phyloP scores from a whole-genome alignment of 2,888 invertebrate species.

The Machimus atricapillus region DNA sequence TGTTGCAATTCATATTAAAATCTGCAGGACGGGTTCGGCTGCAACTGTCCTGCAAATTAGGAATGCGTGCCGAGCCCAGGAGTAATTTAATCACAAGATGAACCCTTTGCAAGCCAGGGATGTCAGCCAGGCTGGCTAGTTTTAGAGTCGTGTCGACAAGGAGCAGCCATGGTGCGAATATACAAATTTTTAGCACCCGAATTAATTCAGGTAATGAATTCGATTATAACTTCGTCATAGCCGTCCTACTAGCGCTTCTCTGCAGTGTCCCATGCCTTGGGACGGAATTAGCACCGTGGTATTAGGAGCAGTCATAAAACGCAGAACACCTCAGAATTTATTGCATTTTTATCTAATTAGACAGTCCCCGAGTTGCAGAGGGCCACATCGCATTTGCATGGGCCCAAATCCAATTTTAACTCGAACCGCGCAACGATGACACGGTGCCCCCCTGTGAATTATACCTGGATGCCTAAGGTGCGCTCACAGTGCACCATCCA shows the following conservation, averaged over 20 bases:
- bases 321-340: background rate
- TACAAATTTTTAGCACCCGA: background rate
- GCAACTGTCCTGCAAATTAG: background rate
- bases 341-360: conserved; percentile 14
- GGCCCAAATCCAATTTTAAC: conserved; percentile 1
- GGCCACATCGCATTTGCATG: background rate
- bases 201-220: background rate
- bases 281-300: background rate
- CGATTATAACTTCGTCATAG: background rate
- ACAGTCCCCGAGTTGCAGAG: background rate
- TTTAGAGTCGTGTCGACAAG: background rate
- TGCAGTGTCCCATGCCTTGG: background rate
- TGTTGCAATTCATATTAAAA: background rate
- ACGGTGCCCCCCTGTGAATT: background rate
- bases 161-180: background rate
- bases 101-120: background rate
- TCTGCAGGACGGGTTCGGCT: background rate
- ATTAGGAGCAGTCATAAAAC: background rate
- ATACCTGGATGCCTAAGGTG: background rate
- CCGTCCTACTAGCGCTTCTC: background rate
- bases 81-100: background rate
- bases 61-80: background rate
- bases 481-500: background rate
- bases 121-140: background rate
- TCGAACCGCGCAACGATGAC: background rate